Base-by-base conservation (phyloP, 1,140 invertebrate species). In the Scylla paramamosain region DNA sequence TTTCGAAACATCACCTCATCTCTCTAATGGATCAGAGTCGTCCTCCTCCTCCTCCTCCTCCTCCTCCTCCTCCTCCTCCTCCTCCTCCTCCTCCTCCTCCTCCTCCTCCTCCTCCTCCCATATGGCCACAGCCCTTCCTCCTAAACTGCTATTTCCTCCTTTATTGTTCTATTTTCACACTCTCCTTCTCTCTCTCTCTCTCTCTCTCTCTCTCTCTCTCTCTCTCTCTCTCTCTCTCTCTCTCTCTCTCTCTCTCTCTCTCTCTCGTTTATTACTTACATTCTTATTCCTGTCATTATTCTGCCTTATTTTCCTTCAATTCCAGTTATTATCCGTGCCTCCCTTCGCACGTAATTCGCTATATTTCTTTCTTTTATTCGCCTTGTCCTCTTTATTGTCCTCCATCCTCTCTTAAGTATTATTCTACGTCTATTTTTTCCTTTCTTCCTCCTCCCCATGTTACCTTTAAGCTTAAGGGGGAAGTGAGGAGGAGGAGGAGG, bases 21-120 rank as follows among this genome's bases (percentile, higher is more conserved):
- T n/a, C 32, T 39, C 32, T 39, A 86, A 29, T 31, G 28, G 10
- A 29, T 31, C 12, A 31, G 83, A 84, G 25, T 86, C 83, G 0
- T 39, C n/a, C 32, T 86, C 83, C 83, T 59, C 52, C 20, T 59
- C 20, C 20, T 59, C 10, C 83, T 86, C 83, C 83, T 86, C 83
- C 83, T 86, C 83, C 28, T 86, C 28, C 83, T 31, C 32, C 83
- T 86, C 32, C 83, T 86, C 83, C 12, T 86, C 83, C n/a, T 39
- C n/a, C 32, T 86, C 83, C 83, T 59, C 52, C 20, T 59, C 20
- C 20, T 59, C 10, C 83, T 86, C 83, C 83, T 86, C 83, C 83
- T 86, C 83, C 28, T 86, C 28, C 83, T 31, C 32, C 83, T 86
- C 32, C 83, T 86, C 83, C 12, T 39, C 83, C n/a, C 83, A 12